Evolutionary conservation across 2,113 vertebrate species (phyloP).

Genomic region (Apodemus speciosus): DNA sequence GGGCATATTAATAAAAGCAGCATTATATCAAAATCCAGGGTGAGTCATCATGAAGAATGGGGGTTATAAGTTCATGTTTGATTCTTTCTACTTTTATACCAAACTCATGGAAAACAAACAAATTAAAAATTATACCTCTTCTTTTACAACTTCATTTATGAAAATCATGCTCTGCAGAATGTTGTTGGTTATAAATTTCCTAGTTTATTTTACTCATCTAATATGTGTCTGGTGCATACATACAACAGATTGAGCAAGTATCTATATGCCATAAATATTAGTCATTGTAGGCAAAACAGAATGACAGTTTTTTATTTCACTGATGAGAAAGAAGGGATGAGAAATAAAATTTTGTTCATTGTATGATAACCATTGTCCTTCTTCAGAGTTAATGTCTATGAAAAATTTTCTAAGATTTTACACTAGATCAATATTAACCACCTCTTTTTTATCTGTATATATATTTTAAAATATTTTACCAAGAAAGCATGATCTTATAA

Average conservation of each 20-base stretch:
- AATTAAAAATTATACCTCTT: neutral
- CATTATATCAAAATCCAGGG: neutral
- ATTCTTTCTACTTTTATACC: neutral
- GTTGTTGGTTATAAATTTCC: neutral
- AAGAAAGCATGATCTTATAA: neutral
- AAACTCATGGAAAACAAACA: neutral
- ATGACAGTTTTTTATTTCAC: neutral
- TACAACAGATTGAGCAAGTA: neutral
- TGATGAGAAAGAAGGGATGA: neutral
- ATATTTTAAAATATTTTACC: neutral
- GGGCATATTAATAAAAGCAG: neutral
- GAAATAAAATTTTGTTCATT: neutral
- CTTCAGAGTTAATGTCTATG: neutral
- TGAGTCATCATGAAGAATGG: neutral
- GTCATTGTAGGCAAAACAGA: neutral
- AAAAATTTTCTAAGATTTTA: neutral
- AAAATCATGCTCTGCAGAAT: neutral
- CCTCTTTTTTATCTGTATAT: neutral
- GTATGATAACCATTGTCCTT: neutral
- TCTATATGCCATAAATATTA: neutral
- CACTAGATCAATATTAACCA: neutral
- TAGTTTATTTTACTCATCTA: neutral
- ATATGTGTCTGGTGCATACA: neutral
- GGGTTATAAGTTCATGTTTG: neutral
- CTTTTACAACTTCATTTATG: neutral